Evolutionary conservation across 2,113 vertebrate species (phyloP).

Genomic region (human (Homo sapiens)): GRCh38 chrX:8358501-8359000

Average conservation of each 20-base stretch:
- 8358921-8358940: accelerated
- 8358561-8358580: neutral
- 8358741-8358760: neutral
- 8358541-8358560: neutral
- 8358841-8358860: neutral
- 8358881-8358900: neutral
- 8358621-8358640: neutral
- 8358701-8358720: neutral
- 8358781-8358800: neutral
- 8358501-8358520: neutral
- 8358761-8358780: neutral
- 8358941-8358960: neutral
- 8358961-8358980: neutral
- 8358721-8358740: neutral
- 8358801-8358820: neutral
- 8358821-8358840: neutral
- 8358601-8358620: neutral
- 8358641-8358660: neutral
- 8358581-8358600: neutral
- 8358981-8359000: too few species aligned
- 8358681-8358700: neutral
- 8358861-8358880: neutral
- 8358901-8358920: too few species aligned
- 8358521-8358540: neutral
- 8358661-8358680: too few species aligned